A percentile compares a stretch with the other conserved stretches of the same genome.
Conservation (phyloP, 2,113 vertebrate genomes). For the Sylvilagus bachmani region DNA sequence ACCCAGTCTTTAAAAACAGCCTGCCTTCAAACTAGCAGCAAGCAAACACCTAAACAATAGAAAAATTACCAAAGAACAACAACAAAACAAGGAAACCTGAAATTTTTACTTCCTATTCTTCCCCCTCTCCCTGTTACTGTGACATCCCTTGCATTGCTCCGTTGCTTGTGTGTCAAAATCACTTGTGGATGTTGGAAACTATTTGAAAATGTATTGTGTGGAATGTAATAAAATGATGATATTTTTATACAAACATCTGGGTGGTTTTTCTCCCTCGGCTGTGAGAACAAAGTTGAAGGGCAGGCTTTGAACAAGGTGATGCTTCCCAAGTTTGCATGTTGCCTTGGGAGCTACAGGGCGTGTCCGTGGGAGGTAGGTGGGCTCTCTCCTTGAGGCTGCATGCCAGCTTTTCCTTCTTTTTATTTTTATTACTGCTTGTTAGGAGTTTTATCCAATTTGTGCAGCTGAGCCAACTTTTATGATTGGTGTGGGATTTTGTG, state of each 20-base stretch:
- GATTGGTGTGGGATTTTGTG: slow-evolving; percentile 87
- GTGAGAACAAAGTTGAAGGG: slow-evolving; percentile 69
- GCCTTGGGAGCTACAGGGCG: slow-evolving; percentile 59
- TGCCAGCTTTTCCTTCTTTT: slow-evolving; percentile 78
- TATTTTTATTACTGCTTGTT: slow-evolving; percentile 83
- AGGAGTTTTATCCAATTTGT: slow-evolving; percentile 83
- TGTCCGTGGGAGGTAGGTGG: slow-evolving; percentile 70
- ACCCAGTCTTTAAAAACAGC: slow-evolving; percentile 66
- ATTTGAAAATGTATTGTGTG: slow-evolving; percentile 95
- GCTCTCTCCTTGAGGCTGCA: slow-evolving; percentile 63
- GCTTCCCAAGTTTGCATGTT: slow-evolving; percentile 65
- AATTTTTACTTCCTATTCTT: slow-evolving; percentile 87
- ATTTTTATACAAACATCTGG: slow-evolving; percentile 97
- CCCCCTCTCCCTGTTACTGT: slow-evolving; percentile 82
- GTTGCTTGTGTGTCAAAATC: slow-evolving; percentile 93
- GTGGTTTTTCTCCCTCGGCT: slow-evolving; percentile 83
- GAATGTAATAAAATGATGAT: slow-evolving; percentile 99
- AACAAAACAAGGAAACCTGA: slow-evolving; percentile 82
- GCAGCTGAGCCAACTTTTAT: slow-evolving; percentile 85
- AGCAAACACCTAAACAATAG: slow-evolving; percentile 66
- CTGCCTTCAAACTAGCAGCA: slow-evolving; percentile 81
- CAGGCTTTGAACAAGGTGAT: slow-evolving; percentile 71
- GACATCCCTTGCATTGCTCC: slow-evolving; percentile 88
- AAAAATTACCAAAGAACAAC: slow-evolving; percentile 89
- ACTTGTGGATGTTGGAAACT: slow-evolving; percentile 94